Conservation (phyloP, 2,888 invertebrate species). For the Drosophila pseudotalamancana region DNA sequence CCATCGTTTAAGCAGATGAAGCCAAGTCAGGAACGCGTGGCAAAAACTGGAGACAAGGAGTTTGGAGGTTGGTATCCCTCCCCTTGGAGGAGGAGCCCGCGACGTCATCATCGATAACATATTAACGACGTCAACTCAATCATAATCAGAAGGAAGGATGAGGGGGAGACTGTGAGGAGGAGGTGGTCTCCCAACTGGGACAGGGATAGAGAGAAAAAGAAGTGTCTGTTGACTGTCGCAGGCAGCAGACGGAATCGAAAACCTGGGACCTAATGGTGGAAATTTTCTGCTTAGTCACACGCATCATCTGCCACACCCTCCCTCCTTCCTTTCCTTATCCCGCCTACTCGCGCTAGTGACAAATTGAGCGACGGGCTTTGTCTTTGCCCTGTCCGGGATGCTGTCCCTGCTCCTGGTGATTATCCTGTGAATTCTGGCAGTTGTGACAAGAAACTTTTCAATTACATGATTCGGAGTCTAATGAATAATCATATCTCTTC, state of each 20-base stretch:
- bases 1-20: not conserved
- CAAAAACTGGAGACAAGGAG: slow-evolving; percentile 3
- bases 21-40: slow-evolving; percentile 17
- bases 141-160: slow-evolving; percentile 59
- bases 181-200: not conserved
- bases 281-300: slow-evolving; percentile 67
- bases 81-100: slow-evolving; percentile 3
- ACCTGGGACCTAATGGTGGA: slow-evolving; percentile 34
- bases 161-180: not conserved
- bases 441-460: slow-evolving; percentile 61
- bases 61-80: not conserved
- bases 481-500: slow-evolving; percentile 51
- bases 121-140: slow-evolving; percentile 80
- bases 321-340: slow-evolving; percentile 47
- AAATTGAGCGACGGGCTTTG: slow-evolving; percentile 69
- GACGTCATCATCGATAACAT: slow-evolving; percentile 60
- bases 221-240: slow-evolving; percentile 27
- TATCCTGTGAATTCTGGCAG: slow-evolving; percentile 27
- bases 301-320: slow-evolving; percentile 56
- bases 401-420: slow-evolving; percentile 8
- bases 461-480: slow-evolving; percentile 59
- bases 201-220: slow-evolving; percentile 1
- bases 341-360: slow-evolving; percentile 54
- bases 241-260: slow-evolving; percentile 6
- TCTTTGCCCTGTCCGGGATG: slow-evolving; percentile 20